Conservation (phyloP, 2,888 invertebrate species). For the Acanthococcus lagerstroemiae region DNA sequence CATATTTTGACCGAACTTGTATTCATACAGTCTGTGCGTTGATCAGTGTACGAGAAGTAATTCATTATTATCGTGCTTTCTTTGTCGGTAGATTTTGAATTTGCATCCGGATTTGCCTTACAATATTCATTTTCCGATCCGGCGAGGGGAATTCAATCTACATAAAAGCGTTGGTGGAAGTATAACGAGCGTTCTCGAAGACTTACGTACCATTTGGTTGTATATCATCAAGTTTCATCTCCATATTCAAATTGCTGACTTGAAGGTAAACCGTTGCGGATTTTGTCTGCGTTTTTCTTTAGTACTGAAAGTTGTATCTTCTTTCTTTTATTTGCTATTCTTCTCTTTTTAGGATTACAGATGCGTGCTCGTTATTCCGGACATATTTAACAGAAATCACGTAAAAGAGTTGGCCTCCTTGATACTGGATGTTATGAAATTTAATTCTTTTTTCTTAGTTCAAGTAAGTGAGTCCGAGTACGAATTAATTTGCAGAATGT, state of each 20-base stretch:
- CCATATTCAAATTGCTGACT: conserved; percentile 54
- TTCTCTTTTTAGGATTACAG: conserved; percentile 58
- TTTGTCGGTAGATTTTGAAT: conserved; percentile 47
- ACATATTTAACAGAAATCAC: conserved; percentile 76
- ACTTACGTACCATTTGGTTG: conserved; percentile 82
- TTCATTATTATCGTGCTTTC: too few species aligned
- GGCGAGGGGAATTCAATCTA: conserved; percentile 76
- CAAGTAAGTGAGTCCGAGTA: conserved; percentile 59
- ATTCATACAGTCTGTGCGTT: too few species aligned
- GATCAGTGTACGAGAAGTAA: too few species aligned
- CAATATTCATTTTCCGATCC: conserved; percentile 82
- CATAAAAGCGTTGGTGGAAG: conserved; percentile 78
- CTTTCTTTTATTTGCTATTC: neutral
- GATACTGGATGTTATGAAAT: conserved; percentile 68
- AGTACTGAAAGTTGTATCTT: neutral
- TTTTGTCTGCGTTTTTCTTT: neutral
- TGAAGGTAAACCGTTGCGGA: conserved; percentile 42
- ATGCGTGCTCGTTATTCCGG: conserved; percentile 79
- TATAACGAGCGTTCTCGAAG: conserved; percentile 67
- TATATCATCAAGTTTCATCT: conserved; percentile 65
- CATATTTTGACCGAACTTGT: neutral
- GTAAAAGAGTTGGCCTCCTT: conserved; percentile 74
- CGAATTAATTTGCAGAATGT: too few species aligned
- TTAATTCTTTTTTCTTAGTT: conserved; percentile 72
- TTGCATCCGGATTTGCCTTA: conserved; percentile 60